Base-by-base conservation (phyloP, 2,888 invertebrate species). In the Carabus problematicus region DNA sequence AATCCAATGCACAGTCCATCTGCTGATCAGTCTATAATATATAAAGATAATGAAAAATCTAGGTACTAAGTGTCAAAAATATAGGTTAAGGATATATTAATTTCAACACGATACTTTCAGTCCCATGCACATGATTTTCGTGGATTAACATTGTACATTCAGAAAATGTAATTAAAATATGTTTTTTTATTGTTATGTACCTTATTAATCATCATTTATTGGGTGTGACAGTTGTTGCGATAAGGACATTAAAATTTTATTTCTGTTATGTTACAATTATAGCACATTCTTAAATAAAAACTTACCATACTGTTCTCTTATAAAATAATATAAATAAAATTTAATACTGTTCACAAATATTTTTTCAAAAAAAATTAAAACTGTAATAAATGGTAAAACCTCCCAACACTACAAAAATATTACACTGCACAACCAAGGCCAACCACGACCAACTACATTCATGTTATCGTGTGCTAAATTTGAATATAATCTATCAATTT, bases 1-100 rank as follows among this genome's bases (percentile, higher is more conserved):
- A 87, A 86, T 99, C 99, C 77, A 99, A 85, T 61, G 98, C 98
- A 85, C 97, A 97, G 85, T 99, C 99, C 89, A 99, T 92, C 85
- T 98, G 96, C 83, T 95, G 92, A 81, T 96, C 96, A 81, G 92
- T 93, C 95, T 95, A 81, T 70, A 84, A 84, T 64, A 72, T 72
- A 74, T 66, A 68, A 63, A 14, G 52, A 19, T 42, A 12, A 2
- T 16, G 14, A 49, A 2, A 52, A 16, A 16, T 29, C 29, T 56
- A 18, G 29, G 18, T 29, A 29, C 29, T 29, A 68, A 52, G 45
- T 69, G 62, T 47, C 68, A 68, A 62, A 61, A 69, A 62, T 69
- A 14, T 69, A 62, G 67, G 67, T 67, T 67, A 67, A 43, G 52
- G 16, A 52, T 52, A 18, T 45, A 14, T 18, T 18, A 52, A 9